Evolutionary conservation across 2,888 invertebrate genomes (phyloP), one percentile per base, ranked within the genome.

Genomic region (Syritta pipiens): DNA sequence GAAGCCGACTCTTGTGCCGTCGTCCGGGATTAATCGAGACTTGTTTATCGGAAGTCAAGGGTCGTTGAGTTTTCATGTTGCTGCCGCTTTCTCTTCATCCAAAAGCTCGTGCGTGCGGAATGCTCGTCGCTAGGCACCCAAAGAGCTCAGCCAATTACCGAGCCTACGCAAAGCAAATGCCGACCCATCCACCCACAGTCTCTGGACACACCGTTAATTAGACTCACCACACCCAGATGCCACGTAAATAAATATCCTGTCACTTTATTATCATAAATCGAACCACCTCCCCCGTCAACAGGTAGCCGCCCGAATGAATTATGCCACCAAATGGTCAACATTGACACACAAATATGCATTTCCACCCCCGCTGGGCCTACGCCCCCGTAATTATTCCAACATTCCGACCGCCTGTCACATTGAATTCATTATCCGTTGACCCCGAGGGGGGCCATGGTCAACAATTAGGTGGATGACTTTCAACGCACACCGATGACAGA

Each of bases 381-480:
- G 26, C 37, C 48, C 22, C 24, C 35, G 46, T 62, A 37, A 48
- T 48, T 62, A 14, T 48, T 37, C 17, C 12, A 20, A 44, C 22
- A 32, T 60, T 46, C 19, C 30, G 24, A 44, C 30, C 35, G 4
- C 10, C 19, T 28, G 57, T 42, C 59, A 44, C 42, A 28, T 28
- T 20, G 12, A 12, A 59, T 46, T 59, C 44, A 59, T 19, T 48
- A 48, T 4, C 7, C 7, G 48, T 37, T 10, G n/a, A 4, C 48
- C 60, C 10, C 4, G 26, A 37, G 22, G n/a, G n/a, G n/a, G n/a
- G n/a, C n/a, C n/a, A n/a, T 17, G 32, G 4, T 14, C 35, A n/a
- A 14, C 32, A 9, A 17, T 6, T 17, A 17, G 10, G 37, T 9
- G 37, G 37, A 37, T 37, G 17, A 17, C 19, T 37, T 14, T 17